Evolutionary conservation across 2,888 invertebrate genomes (phyloP).

Genomic region (Spodoptera picta): DNA sequence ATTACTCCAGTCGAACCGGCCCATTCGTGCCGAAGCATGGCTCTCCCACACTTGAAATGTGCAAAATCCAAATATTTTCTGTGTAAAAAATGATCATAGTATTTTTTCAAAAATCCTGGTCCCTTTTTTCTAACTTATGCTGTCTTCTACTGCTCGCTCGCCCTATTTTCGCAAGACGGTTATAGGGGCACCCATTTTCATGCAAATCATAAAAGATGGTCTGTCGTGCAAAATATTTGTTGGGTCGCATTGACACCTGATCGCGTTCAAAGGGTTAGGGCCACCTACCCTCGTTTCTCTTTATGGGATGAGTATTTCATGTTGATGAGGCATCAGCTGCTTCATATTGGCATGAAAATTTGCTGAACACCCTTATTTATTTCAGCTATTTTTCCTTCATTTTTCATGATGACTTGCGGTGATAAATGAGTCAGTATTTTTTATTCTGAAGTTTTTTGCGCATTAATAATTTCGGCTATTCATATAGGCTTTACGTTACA

Average conservation of each 20-base stretch:
- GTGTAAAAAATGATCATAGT: no score
- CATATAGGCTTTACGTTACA: no score
- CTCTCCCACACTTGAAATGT: no score
- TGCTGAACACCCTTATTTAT: background rate
- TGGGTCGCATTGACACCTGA: conserved; percentile 52
- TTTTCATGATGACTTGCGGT: background rate
- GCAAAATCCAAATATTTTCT: no score
- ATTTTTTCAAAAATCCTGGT: no score
- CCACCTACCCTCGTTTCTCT: conserved; percentile 17
- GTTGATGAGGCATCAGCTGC: conserved; percentile 42
- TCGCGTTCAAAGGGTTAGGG: conserved; percentile 47
- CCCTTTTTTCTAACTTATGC: no score
- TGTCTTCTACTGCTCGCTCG: no score
- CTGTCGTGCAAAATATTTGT: conserved; percentile 42
- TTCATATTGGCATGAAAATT: conserved; percentile 22
- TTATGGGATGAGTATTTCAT: conserved; percentile 46
- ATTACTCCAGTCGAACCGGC: no score
- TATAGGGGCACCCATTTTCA: conserved; percentile 56
- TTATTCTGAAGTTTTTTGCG: no score
- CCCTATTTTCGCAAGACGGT: background rate
- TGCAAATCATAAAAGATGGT: conserved; percentile 59
- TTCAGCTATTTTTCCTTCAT: background rate
- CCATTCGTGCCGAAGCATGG: no score
- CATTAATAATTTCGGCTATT: background rate
- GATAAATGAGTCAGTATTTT: conserved; percentile 1